A percentile compares a stretch with the other conserved stretches of the same genome.
These are phyloP conservation scores for Antitype chi DNA, from an alignment of 2,888 invertebrate genomes.

Conservation along the genomic window DNA sequence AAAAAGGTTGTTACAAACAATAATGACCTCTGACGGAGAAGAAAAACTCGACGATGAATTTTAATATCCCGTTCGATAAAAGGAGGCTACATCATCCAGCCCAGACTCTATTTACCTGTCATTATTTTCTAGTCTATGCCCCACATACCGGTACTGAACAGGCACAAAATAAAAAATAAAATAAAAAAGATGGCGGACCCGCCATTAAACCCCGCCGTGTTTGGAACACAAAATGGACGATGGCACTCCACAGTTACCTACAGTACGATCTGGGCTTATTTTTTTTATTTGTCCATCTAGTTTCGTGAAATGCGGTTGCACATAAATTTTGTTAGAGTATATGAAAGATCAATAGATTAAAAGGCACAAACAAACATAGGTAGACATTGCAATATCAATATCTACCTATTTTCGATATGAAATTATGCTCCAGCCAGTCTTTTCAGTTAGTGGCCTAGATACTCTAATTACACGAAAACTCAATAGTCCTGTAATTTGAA, in stretches of 20 bases:
- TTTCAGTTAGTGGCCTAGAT: too few relatives aligned
- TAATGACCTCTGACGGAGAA: not conserved
- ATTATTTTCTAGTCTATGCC: conserved; percentile 7
- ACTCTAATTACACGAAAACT: too few relatives aligned
- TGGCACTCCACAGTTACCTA: conserved; percentile 25
- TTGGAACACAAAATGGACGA: conserved; percentile 51
- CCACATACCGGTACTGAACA: conserved; percentile 7
- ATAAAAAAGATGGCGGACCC: conserved; percentile 37
- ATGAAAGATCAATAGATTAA: not conserved
- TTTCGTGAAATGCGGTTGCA: not conserved
- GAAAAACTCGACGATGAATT: not conserved
- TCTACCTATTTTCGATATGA: too few relatives aligned
- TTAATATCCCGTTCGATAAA: conserved; percentile 6
- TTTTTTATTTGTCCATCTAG: conserved; percentile 27
- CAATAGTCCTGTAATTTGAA: too few relatives aligned
- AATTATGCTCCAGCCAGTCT: too few relatives aligned
- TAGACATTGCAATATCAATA: not conserved
- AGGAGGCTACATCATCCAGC: conserved; percentile 12
- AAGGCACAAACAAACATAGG: not conserved
- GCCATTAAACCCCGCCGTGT: conserved; percentile 46
- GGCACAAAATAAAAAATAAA: conserved; percentile 23
- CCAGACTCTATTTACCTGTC: conserved; percentile 21
- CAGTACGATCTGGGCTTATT: not conserved
- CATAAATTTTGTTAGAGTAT: not conserved
- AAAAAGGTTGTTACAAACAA: not conserved